Evolutionary conservation across 2,888 invertebrate genomes (phyloP), one percentile per base, ranked within the genome.

Genomic region (Hermaeophaga mercurialis): DNA sequence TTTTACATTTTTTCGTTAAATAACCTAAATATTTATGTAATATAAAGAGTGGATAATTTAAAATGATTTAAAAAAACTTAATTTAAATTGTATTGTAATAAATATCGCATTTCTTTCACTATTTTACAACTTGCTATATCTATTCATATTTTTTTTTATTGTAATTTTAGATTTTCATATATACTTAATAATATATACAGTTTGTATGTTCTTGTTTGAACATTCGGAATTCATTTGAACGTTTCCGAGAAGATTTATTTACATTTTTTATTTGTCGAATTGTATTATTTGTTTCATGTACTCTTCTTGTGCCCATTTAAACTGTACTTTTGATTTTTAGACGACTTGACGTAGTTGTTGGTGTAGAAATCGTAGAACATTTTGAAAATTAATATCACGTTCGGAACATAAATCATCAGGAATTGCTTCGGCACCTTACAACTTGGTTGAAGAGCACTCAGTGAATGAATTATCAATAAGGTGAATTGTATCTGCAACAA

Each of bases 281-380:
- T 15, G n/a, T n/a, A n/a, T 38, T 41, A n/a, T 12, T 3, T 22
- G 14, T 19, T 18, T 38, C 39, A 39, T 39, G 18, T 39, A 14
- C 9, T 39, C 15, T 54, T 54, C 46, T 26, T 46, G 12, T 26
- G 24, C 17, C 36, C 44, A 39, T 46, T 49, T 33, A 39, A 28
- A 1, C 17, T 5, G 5, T 18, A 14, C 19, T 47, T 52, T 17
- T 24, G 8, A 12, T 43, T 74, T 50, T 56, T 26, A 14, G 50
- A 26, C 38, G 75, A 74, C 46, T 63, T 70, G 49, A 64, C 68
- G 66, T 88, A 88, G 44, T 83, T 81, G 50, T 81, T 80, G 60
- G 78, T 80, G 65, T 85, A 90, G 73, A 89, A 90, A 53, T 87
- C 80, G 64, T 84, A 85, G 69, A 90, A 90, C 80, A 89, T 84